phyloP scores from a whole-genome alignment of 2,888 invertebrate genomes.

The Tigriopus californicus region DNA sequence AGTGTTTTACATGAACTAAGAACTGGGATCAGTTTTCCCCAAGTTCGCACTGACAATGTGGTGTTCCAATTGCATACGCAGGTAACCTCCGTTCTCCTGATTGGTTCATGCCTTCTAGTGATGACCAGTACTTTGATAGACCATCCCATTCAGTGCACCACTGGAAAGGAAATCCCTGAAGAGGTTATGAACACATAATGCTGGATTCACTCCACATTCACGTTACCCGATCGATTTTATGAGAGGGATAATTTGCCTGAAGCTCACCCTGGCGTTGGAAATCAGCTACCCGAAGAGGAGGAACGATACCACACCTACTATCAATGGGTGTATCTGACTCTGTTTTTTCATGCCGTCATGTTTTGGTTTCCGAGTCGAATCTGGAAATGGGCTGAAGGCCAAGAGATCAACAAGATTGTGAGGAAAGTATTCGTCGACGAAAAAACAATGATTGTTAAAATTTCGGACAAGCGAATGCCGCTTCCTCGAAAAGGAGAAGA shows the following conservation, averaged over 20 bases:
- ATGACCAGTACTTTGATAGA: constrained; percentile 32
- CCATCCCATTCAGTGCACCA: constrained; percentile 31
- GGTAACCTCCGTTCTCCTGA: constrained; percentile 26
- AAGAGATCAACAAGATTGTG: constrained; percentile 52
- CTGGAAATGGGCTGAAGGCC: constrained; percentile 71
- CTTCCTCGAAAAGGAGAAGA: not conserved
- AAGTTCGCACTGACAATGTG: constrained; percentile 64
- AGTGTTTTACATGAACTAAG: too few relatives aligned
- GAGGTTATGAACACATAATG: constrained; percentile 35
- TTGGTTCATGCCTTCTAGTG: constrained; percentile 30
- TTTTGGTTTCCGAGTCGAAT: constrained; percentile 65
- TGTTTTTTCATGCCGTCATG: constrained; percentile 39
- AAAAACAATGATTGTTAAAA: too few relatives aligned
- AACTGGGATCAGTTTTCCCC: too few relatives aligned
- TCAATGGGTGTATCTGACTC: constrained; percentile 84
- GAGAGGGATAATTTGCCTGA: too few relatives aligned
- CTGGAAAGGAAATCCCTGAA: constrained; percentile 18
- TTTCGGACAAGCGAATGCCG: not conserved
- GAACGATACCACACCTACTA: constrained; percentile 77
- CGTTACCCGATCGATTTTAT: constrained; percentile 36
- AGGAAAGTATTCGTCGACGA: too few relatives aligned
- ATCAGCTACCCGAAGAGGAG: not conserved
- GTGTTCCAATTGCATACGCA: constrained; percentile 77
- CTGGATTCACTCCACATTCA: constrained; percentile 76
- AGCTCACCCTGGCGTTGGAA: not conserved